Evolutionary conservation across 2,797 vertebrate genomes (phyloP).

Genomic region (Peromyscus attwateri): DNA sequence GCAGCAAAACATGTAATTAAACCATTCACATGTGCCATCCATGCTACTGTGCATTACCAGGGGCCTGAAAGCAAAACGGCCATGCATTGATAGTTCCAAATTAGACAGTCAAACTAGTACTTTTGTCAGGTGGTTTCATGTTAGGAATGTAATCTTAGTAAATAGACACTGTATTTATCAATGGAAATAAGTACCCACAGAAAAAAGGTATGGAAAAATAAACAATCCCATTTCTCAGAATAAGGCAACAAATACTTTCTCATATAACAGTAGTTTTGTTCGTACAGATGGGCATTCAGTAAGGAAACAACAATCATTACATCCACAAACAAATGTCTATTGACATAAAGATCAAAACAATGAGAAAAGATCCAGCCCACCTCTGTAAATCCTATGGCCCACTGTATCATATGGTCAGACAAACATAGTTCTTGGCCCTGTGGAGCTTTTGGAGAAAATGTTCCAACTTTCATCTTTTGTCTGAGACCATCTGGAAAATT

Average conservation of each 20-base stretch:
- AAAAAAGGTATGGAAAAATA: background rate
- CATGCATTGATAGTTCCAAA: background rate
- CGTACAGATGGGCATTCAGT: background rate
- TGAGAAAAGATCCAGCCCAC: background rate
- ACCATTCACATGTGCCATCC: background rate
- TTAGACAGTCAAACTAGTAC: background rate
- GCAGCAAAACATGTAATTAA: background rate
- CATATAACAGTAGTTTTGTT: background rate
- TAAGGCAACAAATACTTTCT: background rate
- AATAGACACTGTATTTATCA: background rate
- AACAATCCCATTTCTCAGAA: background rate
- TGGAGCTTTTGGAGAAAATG: background rate
- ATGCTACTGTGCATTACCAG: background rate
- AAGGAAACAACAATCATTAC: background rate
- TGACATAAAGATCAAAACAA: background rate
- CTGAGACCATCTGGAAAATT: background rate
- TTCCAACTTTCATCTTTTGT: background rate
- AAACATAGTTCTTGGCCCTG: background rate
- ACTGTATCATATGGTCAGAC: background rate
- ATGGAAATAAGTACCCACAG: too few species aligned
- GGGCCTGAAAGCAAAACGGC: background rate
- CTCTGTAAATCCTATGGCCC: background rate
- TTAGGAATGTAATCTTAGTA: background rate
- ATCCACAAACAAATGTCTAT: background rate
- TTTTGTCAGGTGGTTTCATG: background rate